phyloP scores from a whole-genome alignment of 2,888 invertebrate species.

The Drosophila anomelani region DNA sequence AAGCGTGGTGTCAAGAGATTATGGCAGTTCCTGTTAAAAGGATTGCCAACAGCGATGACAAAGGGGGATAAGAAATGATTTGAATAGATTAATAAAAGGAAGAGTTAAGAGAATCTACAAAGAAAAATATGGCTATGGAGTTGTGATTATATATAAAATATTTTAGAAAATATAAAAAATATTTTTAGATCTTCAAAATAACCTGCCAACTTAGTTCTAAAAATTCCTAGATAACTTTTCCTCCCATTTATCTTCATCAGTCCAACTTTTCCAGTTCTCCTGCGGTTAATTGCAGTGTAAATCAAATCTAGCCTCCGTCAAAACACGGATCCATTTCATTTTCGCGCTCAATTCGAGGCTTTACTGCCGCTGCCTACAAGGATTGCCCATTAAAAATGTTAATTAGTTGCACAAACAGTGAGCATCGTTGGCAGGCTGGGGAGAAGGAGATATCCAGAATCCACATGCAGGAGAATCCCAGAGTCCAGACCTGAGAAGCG shows the following conservation, averaged over 20 bases:
- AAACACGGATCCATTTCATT: constrained; percentile 46
- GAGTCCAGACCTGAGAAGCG: constrained; percentile 41
- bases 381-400: constrained; percentile 77
- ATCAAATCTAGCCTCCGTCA: constrained; percentile 62
- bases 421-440: constrained; percentile 56
- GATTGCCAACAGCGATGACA: constrained; percentile 36
- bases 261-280: not conserved
- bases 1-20: constrained; percentile 61
- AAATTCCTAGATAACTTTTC: not conserved
- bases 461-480: constrained; percentile 1
- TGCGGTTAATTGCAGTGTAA: constrained; percentile 63
- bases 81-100: not conserved
- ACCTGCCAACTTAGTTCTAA: not conserved
- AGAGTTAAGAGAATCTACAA: not conserved
- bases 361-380: constrained; percentile 57
- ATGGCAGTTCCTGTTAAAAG: constrained; percentile 45
- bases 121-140: not conserved
- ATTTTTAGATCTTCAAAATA: not conserved
- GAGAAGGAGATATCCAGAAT: constrained; percentile 10
- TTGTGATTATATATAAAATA: not conserved
- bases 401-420: constrained; percentile 78
- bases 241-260: constrained; percentile 18
- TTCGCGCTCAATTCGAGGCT: constrained; percentile 16
- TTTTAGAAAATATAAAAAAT: no score
- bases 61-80: constrained; percentile 20